Conservation (phyloP, 2,888 invertebrate genomes). For the Drosophila paucipuncta region DNA sequence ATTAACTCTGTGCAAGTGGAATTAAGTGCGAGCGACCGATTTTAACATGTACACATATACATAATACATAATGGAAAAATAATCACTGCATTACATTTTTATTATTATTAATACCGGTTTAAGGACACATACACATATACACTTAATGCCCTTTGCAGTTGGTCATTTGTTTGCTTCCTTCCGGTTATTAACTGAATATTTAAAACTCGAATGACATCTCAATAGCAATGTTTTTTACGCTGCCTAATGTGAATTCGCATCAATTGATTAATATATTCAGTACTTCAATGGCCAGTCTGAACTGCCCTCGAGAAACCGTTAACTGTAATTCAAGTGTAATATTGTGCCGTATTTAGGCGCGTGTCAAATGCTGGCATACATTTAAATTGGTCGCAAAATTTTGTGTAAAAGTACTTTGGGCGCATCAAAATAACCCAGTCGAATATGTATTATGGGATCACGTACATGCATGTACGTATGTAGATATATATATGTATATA, state of each 20-base stretch:
- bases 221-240: not conserved
- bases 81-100: not conserved
- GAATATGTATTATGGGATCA: constrained; percentile 18
- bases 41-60: not conserved
- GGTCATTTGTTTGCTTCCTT: not conserved
- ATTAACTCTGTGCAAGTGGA: not conserved
- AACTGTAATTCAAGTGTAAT: not conserved
- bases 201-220: not conserved
- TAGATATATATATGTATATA: not conserved
- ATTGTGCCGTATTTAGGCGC: not conserved
- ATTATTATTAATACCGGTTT: not conserved
- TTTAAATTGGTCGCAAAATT: constrained; percentile 15
- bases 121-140: not conserved
- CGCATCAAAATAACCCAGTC: constrained; percentile 6
- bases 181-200: constrained; percentile 8
- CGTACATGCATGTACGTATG: not conserved
- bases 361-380: not conserved
- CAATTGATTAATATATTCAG: not conserved
- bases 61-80: not conserved
- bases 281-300: not conserved
- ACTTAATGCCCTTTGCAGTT: not conserved
- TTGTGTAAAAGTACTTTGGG: not conserved
- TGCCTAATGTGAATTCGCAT: not conserved
- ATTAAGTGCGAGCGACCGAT: not conserved
- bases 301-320: not conserved